phyloP scores from a whole-genome alignment of 2,797 vertebrate genomes.

The Chromobotia macracanthus region DNA sequence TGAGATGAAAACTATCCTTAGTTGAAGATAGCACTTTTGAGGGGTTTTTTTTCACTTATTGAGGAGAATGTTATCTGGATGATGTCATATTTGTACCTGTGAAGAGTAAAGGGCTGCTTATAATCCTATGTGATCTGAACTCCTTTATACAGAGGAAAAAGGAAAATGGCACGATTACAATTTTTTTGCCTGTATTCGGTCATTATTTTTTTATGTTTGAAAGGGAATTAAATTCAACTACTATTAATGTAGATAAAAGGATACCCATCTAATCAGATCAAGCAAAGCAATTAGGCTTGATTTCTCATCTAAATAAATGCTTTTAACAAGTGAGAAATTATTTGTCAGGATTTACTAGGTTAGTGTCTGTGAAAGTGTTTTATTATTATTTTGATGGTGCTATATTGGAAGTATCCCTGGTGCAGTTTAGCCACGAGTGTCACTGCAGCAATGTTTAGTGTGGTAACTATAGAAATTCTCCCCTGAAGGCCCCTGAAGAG shows the following conservation, averaged over 20 bases:
- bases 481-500: constrained; percentile 73
- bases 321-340: constrained; percentile 27
- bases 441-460: constrained; percentile 66
- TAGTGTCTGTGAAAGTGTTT: too few species aligned
- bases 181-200: too few species aligned
- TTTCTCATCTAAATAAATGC: constrained; percentile 37
- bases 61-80: constrained; percentile 54
- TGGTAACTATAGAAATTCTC: constrained; percentile 77
- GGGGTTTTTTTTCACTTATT: constrained; percentile 44
- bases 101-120: constrained; percentile 45
- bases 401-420: constrained; percentile 71
- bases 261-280: constrained; percentile 10
- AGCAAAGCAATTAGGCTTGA: constrained; percentile 38
- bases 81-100: constrained; percentile 54
- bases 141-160: neutral
- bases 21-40: constrained; percentile 58
- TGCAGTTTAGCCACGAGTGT: constrained; percentile 70
- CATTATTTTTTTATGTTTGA: neutral
- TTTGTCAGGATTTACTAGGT: constrained; percentile 33
- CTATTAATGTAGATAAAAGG: constrained; percentile 20
- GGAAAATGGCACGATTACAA: constrained; percentile 23
- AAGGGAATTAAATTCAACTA: constrained; percentile 5
- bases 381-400: constrained; percentile 53
- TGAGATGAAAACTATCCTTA: constrained; percentile 55
- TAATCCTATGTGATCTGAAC: neutral